Percentiles rank a stretch among this genome's conserved stretches.
Evolutionary conservation across 2,113 vertebrate genomes (phyloP).

Genomic region (Pampusana beccarii): DNA sequence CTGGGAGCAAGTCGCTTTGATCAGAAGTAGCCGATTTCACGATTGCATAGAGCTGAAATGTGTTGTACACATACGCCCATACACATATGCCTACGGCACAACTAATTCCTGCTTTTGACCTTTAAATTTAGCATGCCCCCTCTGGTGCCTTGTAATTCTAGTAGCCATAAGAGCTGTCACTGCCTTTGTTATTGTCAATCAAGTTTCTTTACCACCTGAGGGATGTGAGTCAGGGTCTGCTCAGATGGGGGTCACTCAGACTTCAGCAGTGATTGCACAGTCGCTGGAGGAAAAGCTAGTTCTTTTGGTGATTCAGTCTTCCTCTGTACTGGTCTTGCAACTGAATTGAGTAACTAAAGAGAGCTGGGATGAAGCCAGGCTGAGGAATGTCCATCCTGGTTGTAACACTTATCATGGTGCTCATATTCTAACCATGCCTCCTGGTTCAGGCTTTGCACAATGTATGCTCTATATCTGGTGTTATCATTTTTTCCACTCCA

Average conservation of each 20-base stretch:
- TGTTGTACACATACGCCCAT: fast-evolving
- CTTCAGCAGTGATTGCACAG: neutral
- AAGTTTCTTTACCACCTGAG: neutral
- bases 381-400: neutral
- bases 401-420: neutral
- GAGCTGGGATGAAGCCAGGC: neutral
- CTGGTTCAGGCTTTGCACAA: neutral
- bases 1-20: fast-evolving
- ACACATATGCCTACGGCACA: neutral
- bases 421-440: neutral
- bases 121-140: neutral
- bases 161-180: neutral
- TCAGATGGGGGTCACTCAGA: neutral
- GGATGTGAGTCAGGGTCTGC: neutral
- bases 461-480: neutral
- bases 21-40: neutral
- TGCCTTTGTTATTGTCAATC: neutral
- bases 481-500: neutral
- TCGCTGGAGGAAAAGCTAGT: neutral
- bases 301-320: neutral
- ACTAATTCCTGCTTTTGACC: neutral
- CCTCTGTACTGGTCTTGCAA: neutral
- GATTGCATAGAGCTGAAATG: neutral
- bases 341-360: neutral
- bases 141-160: neutral